Conservation (phyloP, 2,113 vertebrate genomes). For the Calyptommatus sinebrachiatus region DNA sequence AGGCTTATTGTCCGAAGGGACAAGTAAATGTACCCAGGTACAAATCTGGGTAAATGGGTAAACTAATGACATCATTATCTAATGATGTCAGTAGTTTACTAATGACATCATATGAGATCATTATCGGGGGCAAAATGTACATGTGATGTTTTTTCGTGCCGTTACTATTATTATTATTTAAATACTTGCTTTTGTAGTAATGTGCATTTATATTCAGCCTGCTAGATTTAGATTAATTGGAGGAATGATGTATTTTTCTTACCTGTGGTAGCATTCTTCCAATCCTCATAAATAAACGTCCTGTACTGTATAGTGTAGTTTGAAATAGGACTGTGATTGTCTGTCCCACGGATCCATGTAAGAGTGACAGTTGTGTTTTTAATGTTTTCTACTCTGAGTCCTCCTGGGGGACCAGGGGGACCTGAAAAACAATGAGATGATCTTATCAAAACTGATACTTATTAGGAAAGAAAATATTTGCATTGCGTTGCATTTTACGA, state of each 20-base stretch:
- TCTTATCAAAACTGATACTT: not conserved
- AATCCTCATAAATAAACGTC: slow-evolving; percentile 78
- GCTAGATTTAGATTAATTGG: not conserved
- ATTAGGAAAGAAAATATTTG: not conserved
- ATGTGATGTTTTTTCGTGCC: no score
- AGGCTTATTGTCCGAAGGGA: no score
- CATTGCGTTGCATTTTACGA: not conserved
- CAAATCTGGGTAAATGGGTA: no score
- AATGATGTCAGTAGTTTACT: no score
- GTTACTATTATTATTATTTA: no score
- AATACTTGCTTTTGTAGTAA: not conserved
- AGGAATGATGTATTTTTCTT: slow-evolving; percentile 42
- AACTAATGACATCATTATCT: no score
- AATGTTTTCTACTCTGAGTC: slow-evolving; percentile 83
- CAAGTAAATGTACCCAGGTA: no score
- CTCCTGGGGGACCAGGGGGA: slow-evolving; percentile 93
- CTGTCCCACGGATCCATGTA: slow-evolving; percentile 92
- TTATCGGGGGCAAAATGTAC: not conserved
- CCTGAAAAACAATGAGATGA: slow-evolving; percentile 68
- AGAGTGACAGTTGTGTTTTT: slow-evolving; percentile 81
- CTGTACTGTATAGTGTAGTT: slow-evolving; percentile 90
- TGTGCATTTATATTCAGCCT: not conserved
- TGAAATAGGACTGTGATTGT: slow-evolving; percentile 96
- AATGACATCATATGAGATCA: no score
- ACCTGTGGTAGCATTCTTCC: slow-evolving; percentile 92